Conservation (phyloP, 1,140 invertebrate species). For the Cotesia vestalis region DNA sequence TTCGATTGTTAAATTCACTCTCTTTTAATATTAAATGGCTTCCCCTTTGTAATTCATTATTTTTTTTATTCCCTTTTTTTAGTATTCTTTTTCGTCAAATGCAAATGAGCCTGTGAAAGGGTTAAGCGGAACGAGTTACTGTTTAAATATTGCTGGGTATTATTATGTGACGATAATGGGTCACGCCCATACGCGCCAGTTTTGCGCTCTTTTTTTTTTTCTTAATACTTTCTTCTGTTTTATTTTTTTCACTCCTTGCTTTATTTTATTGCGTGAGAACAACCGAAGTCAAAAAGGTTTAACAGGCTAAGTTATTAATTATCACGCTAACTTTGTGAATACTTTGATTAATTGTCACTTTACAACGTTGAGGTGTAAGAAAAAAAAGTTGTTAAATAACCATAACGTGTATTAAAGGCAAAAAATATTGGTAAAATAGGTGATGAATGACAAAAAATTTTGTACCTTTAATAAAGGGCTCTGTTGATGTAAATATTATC, state of each 20-base stretch:
- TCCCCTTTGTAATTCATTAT: conserved; percentile 24
- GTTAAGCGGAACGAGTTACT: conserved; percentile 43
- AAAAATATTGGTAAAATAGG: no score
- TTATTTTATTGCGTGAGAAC: conserved; percentile 36
- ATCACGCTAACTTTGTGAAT: conserved; percentile 34
- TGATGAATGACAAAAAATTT: no score
- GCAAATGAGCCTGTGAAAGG: conserved; percentile 42
- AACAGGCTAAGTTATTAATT: conserved; percentile 38
- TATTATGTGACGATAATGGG: conserved; percentile 55
- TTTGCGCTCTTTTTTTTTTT: conserved; percentile 24
- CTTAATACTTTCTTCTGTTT: conserved; percentile 14
- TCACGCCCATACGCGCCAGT: conserved; percentile 53
- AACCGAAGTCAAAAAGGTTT: conserved; percentile 29
- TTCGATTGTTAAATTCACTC: neutral
- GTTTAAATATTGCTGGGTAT: conserved; percentile 43
- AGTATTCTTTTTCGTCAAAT: conserved; percentile 33
- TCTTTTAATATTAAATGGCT: neutral
- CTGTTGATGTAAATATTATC: no score
- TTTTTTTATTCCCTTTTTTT: conserved; percentile 22
- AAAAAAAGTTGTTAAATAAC: neutral
- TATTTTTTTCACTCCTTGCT: conserved; percentile 23
- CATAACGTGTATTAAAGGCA: neutral
- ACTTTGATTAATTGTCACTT: conserved; percentile 32
- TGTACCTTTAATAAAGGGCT: no score
- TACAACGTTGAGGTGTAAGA: neutral